Percentiles rank a stretch among this genome's conserved stretches.
phyloP scores from a whole-genome alignment of 2,113 vertebrate species.

The Cricetomys ansorgei region DNA sequence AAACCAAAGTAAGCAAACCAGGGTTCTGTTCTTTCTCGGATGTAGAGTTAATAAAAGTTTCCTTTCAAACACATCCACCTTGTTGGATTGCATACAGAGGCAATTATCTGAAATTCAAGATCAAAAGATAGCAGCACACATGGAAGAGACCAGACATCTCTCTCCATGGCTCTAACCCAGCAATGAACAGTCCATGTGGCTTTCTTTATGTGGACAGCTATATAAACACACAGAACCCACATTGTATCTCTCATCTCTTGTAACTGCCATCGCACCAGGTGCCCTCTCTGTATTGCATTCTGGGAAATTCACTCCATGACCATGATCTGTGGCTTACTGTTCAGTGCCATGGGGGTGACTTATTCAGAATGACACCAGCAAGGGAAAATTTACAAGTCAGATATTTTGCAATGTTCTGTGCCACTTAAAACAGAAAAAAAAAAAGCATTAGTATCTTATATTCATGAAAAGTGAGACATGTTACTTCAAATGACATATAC shows the following conservation, averaged over 20 bases:
- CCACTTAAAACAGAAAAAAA: background rate
- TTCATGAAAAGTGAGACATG: background rate
- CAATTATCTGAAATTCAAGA: background rate
- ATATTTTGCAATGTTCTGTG: background rate
- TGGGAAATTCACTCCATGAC: background rate
- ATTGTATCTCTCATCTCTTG: background rate
- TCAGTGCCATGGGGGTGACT: background rate
- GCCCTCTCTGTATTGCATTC: too few species aligned
- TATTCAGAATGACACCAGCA: background rate
- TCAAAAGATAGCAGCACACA: background rate
- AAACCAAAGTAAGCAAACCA: background rate
- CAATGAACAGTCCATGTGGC: rapidly evolving
- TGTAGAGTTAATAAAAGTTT: background rate
- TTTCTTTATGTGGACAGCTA: background rate
- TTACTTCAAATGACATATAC: constrained; percentile 14
- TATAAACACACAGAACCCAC: background rate
- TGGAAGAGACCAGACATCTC: background rate
- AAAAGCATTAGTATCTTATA: background rate
- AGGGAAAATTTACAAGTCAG: constrained; percentile 10
- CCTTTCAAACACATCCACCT: background rate
- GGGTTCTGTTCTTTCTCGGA: background rate
- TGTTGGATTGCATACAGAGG: background rate
- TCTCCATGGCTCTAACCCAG: background rate
- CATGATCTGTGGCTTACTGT: rapidly evolving
- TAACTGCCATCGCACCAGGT: rapidly evolving